Evolutionary conservation across 2,113 vertebrate species (phyloP).

Genomic region (Acinonyx jubatus): DNA sequence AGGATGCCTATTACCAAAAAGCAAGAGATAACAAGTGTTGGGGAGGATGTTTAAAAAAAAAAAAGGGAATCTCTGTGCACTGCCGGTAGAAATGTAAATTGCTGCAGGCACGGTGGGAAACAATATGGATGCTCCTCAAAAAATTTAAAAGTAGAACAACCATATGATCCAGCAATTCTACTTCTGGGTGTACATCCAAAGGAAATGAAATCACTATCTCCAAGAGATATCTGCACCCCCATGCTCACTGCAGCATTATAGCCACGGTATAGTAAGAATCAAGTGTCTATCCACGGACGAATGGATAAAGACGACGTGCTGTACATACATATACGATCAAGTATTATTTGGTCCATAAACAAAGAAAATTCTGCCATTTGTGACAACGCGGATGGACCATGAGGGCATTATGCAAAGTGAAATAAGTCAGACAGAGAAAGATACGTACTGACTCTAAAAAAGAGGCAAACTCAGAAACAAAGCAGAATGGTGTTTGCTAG

Average conservation of each 20-base stretch:
- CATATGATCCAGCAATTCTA: neutral
- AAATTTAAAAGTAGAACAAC: neutral
- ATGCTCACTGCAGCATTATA: neutral
- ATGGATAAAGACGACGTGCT: neutral
- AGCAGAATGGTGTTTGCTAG: neutral
- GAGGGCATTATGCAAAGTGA: neutral
- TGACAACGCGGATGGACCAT: neutral
- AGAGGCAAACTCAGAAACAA: neutral
- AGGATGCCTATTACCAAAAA: neutral
- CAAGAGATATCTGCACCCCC: neutral
- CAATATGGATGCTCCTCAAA: neutral
- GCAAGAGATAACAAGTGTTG: neutral
- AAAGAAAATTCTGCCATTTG: neutral
- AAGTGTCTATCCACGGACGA: neutral
- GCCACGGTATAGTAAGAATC: neutral
- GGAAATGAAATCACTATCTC: neutral
- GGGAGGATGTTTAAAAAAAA: neutral
- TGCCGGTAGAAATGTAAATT: neutral
- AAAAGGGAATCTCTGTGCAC: neutral
- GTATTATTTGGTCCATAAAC: neutral
- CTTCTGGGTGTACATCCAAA: neutral
- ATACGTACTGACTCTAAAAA: neutral
- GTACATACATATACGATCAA: neutral
- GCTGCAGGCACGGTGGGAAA: neutral
- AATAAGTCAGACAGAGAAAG: neutral